Percentiles rank a stretch among this genome's conserved stretches.
Evolutionary conservation across 2,797 vertebrate species (phyloP).

Genomic region (Okamejei kenojei): DNA sequence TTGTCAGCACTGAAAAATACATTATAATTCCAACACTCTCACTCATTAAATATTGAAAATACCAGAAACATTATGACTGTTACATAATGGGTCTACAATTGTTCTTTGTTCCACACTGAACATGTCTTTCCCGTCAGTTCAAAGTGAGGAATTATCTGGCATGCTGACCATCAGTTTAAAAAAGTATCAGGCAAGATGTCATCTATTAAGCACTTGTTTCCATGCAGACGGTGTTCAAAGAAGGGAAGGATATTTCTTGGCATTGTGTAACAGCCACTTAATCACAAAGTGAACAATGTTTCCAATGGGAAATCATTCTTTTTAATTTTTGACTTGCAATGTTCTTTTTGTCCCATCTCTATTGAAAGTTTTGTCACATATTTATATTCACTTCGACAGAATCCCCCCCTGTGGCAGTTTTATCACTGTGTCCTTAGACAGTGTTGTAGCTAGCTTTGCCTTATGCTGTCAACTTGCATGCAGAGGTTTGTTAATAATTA

Average conservation of each 20-base stretch:
- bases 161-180: not conserved
- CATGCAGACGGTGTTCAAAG: not conserved
- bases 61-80: not conserved
- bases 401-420: not conserved
- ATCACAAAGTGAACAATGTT: not conserved
- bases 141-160: constrained; percentile 13
- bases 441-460: not conserved
- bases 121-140: not conserved
- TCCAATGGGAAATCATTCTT: not conserved
- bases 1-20: not conserved
- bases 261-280: no score
- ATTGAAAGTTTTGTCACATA: not conserved
- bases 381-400: not conserved
- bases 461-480: not conserved
- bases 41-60: constrained; percentile 4
- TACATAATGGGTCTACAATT: not conserved
- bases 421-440: not conserved
- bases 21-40: not conserved
- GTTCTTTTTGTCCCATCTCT: not conserved
- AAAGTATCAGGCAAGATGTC: constrained; percentile 1
- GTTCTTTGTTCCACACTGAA: not conserved
- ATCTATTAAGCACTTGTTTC: constrained; percentile 5
- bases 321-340: not conserved
- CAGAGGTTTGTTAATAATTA: not conserved
- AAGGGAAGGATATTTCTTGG: constrained; percentile 2